Evolutionary conservation across 2,888 invertebrate genomes (phyloP), one percentile per base, ranked within the genome.

Genomic region (Herminia tarsipennalis): DNA sequence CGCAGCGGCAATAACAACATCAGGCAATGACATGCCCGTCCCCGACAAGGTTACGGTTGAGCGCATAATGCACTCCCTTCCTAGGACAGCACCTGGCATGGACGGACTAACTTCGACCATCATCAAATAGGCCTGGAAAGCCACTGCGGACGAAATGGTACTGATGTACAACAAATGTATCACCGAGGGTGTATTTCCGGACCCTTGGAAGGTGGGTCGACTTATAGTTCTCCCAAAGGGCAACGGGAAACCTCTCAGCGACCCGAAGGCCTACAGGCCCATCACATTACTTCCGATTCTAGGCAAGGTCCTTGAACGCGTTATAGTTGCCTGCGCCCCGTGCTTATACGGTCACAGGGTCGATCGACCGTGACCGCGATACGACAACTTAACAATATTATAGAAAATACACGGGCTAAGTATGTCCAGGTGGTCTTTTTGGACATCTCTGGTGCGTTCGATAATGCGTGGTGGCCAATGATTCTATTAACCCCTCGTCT

Each of bases 391-490:
- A n/a, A n/a, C n/a, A n/a, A n/a, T n/a, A n/a, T n/a, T n/a, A n/a
- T n/a, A n/a, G n/a, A n/a, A n/a, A n/a, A 1, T n/a, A 2, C 3
- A 2, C n/a, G 1, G 22, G n/a, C 3, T 0, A 42, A 25, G 1
- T 73, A 75, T 8, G 52, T 66, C 0, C 66, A 63, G 32, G 46
- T 47, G 1, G 51, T 73, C 0, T 53, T 68, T 1, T 12, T 75
- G 6, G 75, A 76, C 45, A 76, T 74, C 4, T 48, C 65, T 1
- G 70, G 71, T 0, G 72, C 73, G 5, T 74, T 72, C 21, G 62
- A 77, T 25, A 72, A 70, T 42, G 66, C 75, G 6, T 73, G 71
- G 71, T 76, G 76, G 73, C 71, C 71, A 2, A 70, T 70, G 65
- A 53, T 75, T 2, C 14, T 76, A n/a, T n/a, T n/a, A n/a, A n/a